Evolutionary conservation across 2,113 vertebrate genomes (phyloP).

Genomic region (Pseudopodoces humilis): DNA sequence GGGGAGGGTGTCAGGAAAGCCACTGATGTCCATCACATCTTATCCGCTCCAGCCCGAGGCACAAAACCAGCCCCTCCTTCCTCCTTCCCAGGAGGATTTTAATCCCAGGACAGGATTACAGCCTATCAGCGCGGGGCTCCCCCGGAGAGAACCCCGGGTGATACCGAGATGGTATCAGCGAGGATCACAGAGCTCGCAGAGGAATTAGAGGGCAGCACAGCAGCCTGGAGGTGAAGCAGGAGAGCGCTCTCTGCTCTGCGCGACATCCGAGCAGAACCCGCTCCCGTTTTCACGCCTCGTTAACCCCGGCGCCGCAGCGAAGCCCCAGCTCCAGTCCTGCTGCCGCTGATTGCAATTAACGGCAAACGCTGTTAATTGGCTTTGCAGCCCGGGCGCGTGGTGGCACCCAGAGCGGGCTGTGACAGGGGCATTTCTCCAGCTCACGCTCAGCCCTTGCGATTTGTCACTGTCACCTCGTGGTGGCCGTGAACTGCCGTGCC

Average conservation of each 20-base stretch:
- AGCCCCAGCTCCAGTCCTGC: background rate
- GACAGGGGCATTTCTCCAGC: background rate
- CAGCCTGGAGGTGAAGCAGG: background rate
- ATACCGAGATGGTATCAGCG: background rate
- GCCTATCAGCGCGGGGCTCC: background rate
- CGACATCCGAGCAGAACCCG: background rate
- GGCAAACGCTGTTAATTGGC: background rate
- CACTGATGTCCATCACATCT: background rate
- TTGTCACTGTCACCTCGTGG: background rate
- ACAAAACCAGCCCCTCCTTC: background rate
- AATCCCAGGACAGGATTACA: slow-evolving; percentile 33
- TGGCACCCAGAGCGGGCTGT: too few species aligned
- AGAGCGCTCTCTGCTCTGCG: background rate
- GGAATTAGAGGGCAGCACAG: background rate
- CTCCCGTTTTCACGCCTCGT: background rate
- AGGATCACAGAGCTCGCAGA: background rate
- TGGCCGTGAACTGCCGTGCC: background rate
- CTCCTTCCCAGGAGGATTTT: background rate
- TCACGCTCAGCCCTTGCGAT: background rate
- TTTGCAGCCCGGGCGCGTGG: background rate
- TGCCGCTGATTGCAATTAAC: background rate
- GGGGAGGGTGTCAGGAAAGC: background rate
- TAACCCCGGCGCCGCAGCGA: background rate
- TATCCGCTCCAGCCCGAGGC: background rate
- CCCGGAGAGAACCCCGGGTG: background rate